Percentiles rank a stretch among this genome's conserved stretches.
Evolutionary conservation across 2,888 invertebrate species (phyloP).

Genomic region (Eucera pruinosa): DNA sequence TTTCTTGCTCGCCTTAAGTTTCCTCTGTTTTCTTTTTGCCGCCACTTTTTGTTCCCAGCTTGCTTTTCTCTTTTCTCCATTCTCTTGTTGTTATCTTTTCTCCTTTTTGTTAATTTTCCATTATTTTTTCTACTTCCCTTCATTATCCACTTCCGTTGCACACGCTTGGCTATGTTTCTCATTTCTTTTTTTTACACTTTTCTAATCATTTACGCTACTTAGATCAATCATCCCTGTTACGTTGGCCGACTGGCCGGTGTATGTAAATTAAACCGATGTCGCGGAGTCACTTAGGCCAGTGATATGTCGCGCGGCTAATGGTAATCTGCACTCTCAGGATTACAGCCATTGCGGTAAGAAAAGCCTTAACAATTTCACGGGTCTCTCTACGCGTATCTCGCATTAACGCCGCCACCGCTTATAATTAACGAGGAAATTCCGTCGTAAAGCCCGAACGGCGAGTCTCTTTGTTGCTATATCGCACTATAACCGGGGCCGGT

Average conservation of each 20-base stretch:
- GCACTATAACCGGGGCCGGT: slow-evolving; percentile 5
- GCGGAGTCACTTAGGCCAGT: slow-evolving; percentile 19
- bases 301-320: slow-evolving; percentile 42
- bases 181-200: background rate
- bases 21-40: background rate
- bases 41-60: background rate
- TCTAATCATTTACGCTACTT: background rate
- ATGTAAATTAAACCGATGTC: slow-evolving; percentile 19
- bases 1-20: background rate
- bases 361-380: slow-evolving; percentile 38
- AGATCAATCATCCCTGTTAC: background rate
- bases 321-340: slow-evolving; percentile 32
- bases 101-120: background rate
- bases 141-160: too few species aligned
- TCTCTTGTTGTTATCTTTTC: background rate
- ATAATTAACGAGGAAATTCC: slow-evolving; percentile 57
- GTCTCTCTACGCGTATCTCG: slow-evolving; percentile 12
- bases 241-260: background rate
- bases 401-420: slow-evolving; percentile 31
- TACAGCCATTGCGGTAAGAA: slow-evolving; percentile 42
- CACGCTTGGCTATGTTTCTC: background rate
- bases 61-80: background rate
- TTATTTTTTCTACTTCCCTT: background rate
- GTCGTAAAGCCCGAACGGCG: background rate
- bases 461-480: slow-evolving; percentile 1